Percentiles rank a stretch among this genome's conserved stretches.
Evolutionary conservation across 2,797 vertebrate species (phyloP).

Genomic region (Otolemur crassicaudatus): DNA sequence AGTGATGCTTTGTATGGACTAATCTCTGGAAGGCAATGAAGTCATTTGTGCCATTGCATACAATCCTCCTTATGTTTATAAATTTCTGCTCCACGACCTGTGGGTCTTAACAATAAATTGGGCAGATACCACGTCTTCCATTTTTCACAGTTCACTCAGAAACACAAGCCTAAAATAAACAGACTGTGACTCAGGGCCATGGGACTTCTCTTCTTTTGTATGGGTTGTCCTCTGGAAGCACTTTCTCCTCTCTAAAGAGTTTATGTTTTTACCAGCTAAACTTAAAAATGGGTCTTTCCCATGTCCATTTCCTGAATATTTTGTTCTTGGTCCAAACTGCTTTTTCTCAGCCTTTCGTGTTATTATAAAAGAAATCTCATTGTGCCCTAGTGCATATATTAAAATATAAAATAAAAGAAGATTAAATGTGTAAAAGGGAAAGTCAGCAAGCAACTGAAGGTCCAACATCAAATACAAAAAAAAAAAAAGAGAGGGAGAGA

Average conservation of each 20-base stretch:
- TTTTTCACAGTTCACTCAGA: slow-evolving; percentile 44
- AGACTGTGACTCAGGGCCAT: not conserved
- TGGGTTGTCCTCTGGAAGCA: slow-evolving; percentile 43
- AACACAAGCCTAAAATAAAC: slow-evolving; percentile 47
- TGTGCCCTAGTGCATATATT: slow-evolving; percentile 75
- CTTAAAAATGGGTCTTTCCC: slow-evolving; percentile 71
- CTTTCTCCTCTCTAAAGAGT: slow-evolving; percentile 19
- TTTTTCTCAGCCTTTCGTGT: slow-evolving; percentile 80
- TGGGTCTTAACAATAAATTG: not conserved
- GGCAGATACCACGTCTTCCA: not conserved
- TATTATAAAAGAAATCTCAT: slow-evolving; percentile 75
- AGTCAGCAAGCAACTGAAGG: slow-evolving; percentile 65
- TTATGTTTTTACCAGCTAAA: slow-evolving; percentile 75
- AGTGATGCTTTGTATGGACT: not conserved
- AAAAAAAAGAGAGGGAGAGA: not conserved
- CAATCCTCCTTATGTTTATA: not conserved
- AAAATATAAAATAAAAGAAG: slow-evolving; percentile 78
- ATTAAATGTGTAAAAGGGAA: slow-evolving; percentile 80
- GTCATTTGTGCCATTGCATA: not conserved
- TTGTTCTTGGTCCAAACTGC: slow-evolving; percentile 76
- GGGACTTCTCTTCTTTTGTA: slow-evolving; percentile 14
- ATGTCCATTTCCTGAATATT: slow-evolving; percentile 74
- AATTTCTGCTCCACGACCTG: not conserved
- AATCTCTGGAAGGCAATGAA: not conserved
- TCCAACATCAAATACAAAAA: slow-evolving; percentile 73